A percentile compares a stretch with the other conserved stretches of the same genome.
phyloP scores from a whole-genome alignment of 2,888 invertebrate genomes.

The Phytoseiulus persimilis region DNA sequence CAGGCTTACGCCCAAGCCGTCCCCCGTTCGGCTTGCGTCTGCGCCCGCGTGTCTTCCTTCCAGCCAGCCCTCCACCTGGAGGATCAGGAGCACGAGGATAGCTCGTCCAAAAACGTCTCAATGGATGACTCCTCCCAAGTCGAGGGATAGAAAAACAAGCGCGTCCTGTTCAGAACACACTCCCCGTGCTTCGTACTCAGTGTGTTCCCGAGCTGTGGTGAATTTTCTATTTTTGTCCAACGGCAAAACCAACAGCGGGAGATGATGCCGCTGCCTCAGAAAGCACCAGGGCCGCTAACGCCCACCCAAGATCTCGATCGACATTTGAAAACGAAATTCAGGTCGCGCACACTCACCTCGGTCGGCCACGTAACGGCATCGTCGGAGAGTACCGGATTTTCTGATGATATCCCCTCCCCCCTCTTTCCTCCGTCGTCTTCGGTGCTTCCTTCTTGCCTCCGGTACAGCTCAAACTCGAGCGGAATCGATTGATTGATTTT shows the following conservation, averaged over 20 bases:
- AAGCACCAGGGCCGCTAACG: too few relatives aligned
- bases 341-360: background rate
- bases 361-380: background rate
- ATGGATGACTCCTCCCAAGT: background rate
- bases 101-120: background rate
- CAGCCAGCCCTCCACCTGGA: background rate
- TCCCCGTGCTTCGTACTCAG: background rate
- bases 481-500: background rate
- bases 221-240: background rate
- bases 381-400: background rate
- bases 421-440: too few relatives aligned
- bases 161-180: background rate
- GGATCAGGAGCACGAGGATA: background rate
- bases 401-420: background rate
- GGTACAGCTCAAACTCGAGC: background rate
- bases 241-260: background rate
- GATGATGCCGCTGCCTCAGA: background rate
- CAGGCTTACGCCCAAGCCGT: background rate
- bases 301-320: background rate
- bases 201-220: background rate
- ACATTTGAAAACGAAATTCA: background rate
- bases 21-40: background rate
- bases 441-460: background rate
- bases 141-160: background rate
- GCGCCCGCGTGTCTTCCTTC: background rate